These are phyloP conservation scores for Coboldia fuscipes DNA, from an alignment of 1,140 invertebrate genomes.

Conservation along the genomic window DNA sequence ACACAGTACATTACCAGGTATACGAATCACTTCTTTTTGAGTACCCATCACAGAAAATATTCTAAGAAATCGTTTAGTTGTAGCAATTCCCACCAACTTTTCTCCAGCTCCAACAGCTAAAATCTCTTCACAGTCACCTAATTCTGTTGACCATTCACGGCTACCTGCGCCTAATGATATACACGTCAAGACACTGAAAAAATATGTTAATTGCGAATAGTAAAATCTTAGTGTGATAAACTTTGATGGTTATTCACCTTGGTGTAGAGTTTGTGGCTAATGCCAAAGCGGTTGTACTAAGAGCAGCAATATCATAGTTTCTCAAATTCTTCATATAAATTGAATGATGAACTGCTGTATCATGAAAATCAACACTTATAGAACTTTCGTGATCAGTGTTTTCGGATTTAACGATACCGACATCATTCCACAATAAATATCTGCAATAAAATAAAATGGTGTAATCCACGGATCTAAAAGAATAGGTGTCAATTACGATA, in stretches of 20 bases:
- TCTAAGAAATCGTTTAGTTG: conserved; percentile 45
- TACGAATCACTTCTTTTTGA: conserved; percentile 45
- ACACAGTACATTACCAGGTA: conserved; percentile 49
- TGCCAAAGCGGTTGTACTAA: conserved; percentile 56
- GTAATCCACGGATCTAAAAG: too few species aligned
- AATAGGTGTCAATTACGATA: too few species aligned
- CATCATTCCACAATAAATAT: conserved; percentile 66
- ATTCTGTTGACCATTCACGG: conserved; percentile 68
- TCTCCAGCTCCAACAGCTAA: conserved; percentile 46
- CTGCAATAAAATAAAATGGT: conserved; percentile 19
- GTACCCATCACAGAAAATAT: conserved; percentile 70
- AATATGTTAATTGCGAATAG: too few species aligned
- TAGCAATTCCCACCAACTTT: conserved; percentile 57
- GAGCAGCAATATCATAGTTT: conserved; percentile 54
- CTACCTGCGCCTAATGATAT: conserved; percentile 50
- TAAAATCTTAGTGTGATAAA: conserved; percentile 2
- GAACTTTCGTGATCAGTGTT: conserved; percentile 42
- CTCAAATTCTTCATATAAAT: conserved; percentile 72
- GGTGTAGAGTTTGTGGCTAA: conserved; percentile 24
- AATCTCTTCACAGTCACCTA: conserved; percentile 58
- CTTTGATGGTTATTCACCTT: conserved; percentile 8
- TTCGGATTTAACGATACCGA: conserved; percentile 60
- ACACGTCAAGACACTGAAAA: conserved; percentile 45
- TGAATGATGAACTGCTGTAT: conserved; percentile 70
- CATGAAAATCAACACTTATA: conserved; percentile 91